Evolutionary conservation across 2,797 vertebrate genomes (phyloP).

Genomic region (Alauda arvensis): DNA sequence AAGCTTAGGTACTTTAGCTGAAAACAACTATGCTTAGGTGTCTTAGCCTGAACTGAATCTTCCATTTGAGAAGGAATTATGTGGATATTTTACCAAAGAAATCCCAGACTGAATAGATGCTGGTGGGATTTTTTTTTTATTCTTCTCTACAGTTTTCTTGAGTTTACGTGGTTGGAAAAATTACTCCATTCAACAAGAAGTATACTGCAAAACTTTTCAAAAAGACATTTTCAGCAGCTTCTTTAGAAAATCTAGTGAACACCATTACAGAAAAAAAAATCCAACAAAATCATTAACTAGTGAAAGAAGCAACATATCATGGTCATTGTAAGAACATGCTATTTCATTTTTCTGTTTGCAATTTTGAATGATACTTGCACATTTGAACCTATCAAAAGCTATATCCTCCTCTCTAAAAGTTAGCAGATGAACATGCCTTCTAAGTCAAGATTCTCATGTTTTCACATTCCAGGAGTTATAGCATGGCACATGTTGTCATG

Average conservation of each 20-base stretch:
- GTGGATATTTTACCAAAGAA: neutral
- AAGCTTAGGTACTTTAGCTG: neutral
- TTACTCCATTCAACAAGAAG: fast-evolving
- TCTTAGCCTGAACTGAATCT: neutral
- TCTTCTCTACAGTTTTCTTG: neutral
- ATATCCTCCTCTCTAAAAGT: neutral
- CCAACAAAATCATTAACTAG: neutral
- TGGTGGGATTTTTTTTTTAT: neutral
- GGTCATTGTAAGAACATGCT: neutral
- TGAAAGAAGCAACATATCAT: neutral
- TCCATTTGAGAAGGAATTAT: neutral
- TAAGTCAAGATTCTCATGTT: neutral
- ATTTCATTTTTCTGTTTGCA: neutral
- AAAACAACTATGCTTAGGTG: neutral
- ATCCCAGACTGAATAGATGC: neutral
- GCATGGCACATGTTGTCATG: neutral
- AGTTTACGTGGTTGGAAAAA: neutral
- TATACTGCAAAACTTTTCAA: neutral
- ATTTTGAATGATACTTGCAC: neutral
- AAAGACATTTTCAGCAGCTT: neutral
- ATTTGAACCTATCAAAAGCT: neutral
- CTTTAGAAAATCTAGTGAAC: neutral
- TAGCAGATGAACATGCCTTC: neutral
- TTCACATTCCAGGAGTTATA: neutral
- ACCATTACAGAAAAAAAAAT: neutral